These are phyloP conservation scores for Eucera pruinosa DNA, from an alignment of 2,888 invertebrate species.

Conservation along the genomic window DNA sequence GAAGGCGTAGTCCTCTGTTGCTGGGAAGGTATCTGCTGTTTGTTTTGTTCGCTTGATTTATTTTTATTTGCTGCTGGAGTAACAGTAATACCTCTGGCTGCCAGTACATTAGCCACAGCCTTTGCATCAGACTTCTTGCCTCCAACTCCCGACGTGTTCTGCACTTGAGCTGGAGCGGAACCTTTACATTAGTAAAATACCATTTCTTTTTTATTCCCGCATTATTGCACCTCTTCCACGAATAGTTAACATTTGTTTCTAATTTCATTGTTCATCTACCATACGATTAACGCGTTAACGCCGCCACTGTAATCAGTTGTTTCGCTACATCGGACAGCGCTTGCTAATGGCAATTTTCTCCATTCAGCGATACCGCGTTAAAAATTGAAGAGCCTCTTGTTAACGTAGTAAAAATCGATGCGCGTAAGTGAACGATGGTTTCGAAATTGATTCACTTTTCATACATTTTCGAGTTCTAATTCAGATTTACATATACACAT, in stretches of 20 bases:
- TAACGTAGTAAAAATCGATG: too few relatives aligned
- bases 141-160: constrained; percentile 72
- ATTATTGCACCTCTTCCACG: constrained; percentile 69
- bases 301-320: too few relatives aligned
- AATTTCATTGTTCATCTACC: too few relatives aligned
- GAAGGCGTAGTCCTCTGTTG: constrained; percentile 77
- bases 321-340: too few relatives aligned
- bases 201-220: constrained; percentile 59
- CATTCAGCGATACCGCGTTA: too few relatives aligned
- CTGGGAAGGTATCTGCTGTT: constrained; percentile 75
- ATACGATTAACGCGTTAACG: too few relatives aligned
- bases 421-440: too few relatives aligned
- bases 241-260: constrained; percentile 31
- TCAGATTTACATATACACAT: too few relatives aligned
- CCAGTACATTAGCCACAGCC: constrained; percentile 91
- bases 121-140: constrained; percentile 89
- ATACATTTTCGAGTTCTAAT: too few relatives aligned
- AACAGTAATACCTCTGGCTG: constrained; percentile 91
- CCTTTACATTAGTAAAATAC: constrained; percentile 79
- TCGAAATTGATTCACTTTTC: too few relatives aligned
- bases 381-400: too few relatives aligned
- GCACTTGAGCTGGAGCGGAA: constrained; percentile 81
- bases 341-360: too few relatives aligned
- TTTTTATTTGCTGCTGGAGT: constrained; percentile 88
- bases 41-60: constrained; percentile 75